Percentiles rank a stretch among this genome's conserved stretches.
Conservation (phyloP, 2,888 invertebrate genomes). For the Agrotis puta region DNA sequence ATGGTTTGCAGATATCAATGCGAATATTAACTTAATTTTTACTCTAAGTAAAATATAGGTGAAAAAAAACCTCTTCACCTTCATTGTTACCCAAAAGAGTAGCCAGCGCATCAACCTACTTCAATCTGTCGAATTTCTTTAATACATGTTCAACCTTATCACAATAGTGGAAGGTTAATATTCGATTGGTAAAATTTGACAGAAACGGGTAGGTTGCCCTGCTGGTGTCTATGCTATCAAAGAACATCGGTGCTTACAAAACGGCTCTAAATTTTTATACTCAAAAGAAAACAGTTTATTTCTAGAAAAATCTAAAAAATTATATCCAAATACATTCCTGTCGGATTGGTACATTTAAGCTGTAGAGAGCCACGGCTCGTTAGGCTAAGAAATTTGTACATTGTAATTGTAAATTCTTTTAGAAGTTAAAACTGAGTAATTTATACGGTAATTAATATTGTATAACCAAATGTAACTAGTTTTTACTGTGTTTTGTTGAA, state of each 20-base stretch:
- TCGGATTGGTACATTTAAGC: conserved; percentile 72
- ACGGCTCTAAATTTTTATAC: conserved; percentile 54
- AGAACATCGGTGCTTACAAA: conserved; percentile 49
- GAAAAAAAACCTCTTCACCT: not conserved
- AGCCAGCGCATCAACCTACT: no score
- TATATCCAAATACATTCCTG: conserved; percentile 76
- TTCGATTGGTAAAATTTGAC: no score
- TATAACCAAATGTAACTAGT: conserved; percentile 77
- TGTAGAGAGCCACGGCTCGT: conserved; percentile 75
- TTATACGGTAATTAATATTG: conserved; percentile 71
- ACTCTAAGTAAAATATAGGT: not conserved
- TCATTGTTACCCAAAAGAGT: no score
- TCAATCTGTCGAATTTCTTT: no score
- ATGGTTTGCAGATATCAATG: not conserved
- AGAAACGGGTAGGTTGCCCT: no score
- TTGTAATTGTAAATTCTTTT: conserved; percentile 87
- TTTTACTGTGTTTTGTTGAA: conserved; percentile 52
- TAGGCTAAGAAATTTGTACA: conserved; percentile 84
- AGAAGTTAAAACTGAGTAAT: conserved; percentile 72
- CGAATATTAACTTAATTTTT: no score
- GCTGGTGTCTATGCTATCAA: no score
- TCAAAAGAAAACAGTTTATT: conserved; percentile 53
- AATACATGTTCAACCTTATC: no score
- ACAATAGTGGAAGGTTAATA: no score
- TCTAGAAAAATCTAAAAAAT: conserved; percentile 63